Evolutionary conservation across 2,888 invertebrate species (phyloP), one percentile per base, ranked within the genome.

Genomic region (Caenorhabditis becei): DNA sequence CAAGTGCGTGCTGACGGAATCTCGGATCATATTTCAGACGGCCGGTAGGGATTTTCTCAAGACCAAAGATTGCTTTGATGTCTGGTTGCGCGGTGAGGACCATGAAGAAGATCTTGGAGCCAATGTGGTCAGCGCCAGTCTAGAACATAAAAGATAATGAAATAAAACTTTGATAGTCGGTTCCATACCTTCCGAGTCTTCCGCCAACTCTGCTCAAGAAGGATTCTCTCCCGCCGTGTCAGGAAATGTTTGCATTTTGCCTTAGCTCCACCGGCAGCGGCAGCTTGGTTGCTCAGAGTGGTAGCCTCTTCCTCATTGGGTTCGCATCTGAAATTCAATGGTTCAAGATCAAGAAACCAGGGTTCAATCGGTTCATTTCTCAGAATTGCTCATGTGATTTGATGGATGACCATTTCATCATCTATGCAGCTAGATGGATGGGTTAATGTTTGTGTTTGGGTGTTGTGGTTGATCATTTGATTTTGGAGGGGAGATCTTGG

Each of bases 81-180:
- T 90, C 88, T 44, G 90, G 90, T 54, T 89, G 86, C 1, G 89
- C 87, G 0, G 86, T 87, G 61, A 90, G 83, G 10, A 90, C 88
- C 77, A 88, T 86, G 37, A 87, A 84, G 82, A 90, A 90, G 54
- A 90, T 88, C 71, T 87, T 88, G n/a, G 87, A 82, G 4, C 90
- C 90, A 41, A 89, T 82, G 51, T 89, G 88, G 51, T 89, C 89
- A 2, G 88, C 86, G 0, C 89, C 89, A 20, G 87, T 89, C 87
- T 88, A 70, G 61, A 86, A 83, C 16, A 24, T 23, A 53, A 51
- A 18, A 23, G 49, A 54, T 11, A 4, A 41, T 14, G 8, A 1
- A 44, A 26, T 1, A 8, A 14, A 2, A 32, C 11, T 8, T 2
- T 65, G 8, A 20, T 49, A 18, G 53, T 10, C n/a, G 18, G 4